Percentiles rank a stretch among this genome's conserved stretches.
These are phyloP conservation scores for Acleris cristana DNA, from an alignment of 2,888 invertebrate species.

Conservation along the genomic window DNA sequence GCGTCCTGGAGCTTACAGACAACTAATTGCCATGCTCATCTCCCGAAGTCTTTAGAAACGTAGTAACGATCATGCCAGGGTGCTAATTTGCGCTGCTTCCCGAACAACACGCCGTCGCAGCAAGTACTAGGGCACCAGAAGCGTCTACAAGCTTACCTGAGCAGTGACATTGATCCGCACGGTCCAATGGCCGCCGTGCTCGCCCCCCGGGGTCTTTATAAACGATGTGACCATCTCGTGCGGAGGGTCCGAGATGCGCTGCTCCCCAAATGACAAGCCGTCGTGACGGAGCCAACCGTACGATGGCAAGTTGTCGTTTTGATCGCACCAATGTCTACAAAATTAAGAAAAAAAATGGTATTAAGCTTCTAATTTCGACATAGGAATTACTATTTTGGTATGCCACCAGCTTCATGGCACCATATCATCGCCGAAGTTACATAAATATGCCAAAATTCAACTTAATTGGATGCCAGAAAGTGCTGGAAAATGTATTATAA, in stretches of 20 bases:
- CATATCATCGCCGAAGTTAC: no score
- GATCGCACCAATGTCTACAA: slow-evolving; percentile 95
- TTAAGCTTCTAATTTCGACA: no score
- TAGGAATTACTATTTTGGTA: no score
- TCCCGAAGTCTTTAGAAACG: slow-evolving; percentile 91
- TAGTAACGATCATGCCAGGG: slow-evolving; percentile 87
- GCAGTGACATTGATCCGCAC: slow-evolving; percentile 86
- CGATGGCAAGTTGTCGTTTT: slow-evolving; percentile 90
- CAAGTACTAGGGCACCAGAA: no score
- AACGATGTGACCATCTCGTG: slow-evolving; percentile 93
- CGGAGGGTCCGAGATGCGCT: slow-evolving; percentile 92
- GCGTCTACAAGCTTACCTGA: slow-evolving; percentile 48
- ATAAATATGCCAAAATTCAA: no score
- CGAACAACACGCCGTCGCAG: slow-evolving; percentile 93
- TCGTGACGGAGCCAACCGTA: slow-evolving; percentile 98
- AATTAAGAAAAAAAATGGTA: not conserved
- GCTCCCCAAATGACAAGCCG: slow-evolving; percentile 95
- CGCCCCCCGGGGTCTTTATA: slow-evolving; percentile 91
- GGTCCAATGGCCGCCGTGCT: slow-evolving; percentile 97
- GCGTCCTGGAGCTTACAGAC: slow-evolving; percentile 84
- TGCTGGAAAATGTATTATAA: no score
- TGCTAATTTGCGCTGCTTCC: slow-evolving; percentile 90
- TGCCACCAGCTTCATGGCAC: no score
- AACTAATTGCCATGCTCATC: slow-evolving; percentile 94
- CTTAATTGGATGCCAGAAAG: no score